phyloP scores from a whole-genome alignment of 2,888 invertebrate species.

The Papilio protenor region DNA sequence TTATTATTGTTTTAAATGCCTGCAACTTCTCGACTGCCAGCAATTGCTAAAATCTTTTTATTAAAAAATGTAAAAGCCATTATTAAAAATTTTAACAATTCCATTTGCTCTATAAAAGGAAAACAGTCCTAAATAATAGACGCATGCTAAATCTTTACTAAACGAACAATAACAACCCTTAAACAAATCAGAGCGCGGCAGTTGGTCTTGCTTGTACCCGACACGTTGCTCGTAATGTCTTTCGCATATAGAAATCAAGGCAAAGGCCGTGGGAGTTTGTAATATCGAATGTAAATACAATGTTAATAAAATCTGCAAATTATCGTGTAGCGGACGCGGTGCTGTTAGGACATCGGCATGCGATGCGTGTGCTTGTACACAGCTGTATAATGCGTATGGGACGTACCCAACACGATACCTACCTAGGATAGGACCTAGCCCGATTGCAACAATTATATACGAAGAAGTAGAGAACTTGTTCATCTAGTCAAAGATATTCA shows the following conservation, averaged over 20 bases:
- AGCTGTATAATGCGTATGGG: constrained; percentile 8
- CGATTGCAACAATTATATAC: neutral
- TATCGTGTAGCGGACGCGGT: constrained; percentile 34
- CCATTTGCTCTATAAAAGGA: neutral
- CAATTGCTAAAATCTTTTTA: neutral
- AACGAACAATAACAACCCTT: neutral
- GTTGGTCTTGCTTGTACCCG: neutral
- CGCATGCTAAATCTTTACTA: neutral
- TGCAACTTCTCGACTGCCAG: neutral
- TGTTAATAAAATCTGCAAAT: constrained; percentile 21
- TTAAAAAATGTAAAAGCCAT: neutral
- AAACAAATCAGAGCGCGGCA: neutral
- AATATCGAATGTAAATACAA: constrained; percentile 16
- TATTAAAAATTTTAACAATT: neutral
- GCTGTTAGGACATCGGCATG: constrained; percentile 33
- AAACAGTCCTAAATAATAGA: neutral
- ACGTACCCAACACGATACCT: neutral
- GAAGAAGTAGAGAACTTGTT: neutral
- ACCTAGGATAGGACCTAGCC: neutral
- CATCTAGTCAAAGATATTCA: neutral
- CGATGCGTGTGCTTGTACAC: constrained; percentile 7
- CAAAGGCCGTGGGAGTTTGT: constrained; percentile 4
- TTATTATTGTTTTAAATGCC: constrained; percentile 17
- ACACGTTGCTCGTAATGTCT: neutral
- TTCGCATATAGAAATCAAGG: neutral